phyloP scores from a whole-genome alignment of 2,113 vertebrate species.

The Equus quagga region DNA sequence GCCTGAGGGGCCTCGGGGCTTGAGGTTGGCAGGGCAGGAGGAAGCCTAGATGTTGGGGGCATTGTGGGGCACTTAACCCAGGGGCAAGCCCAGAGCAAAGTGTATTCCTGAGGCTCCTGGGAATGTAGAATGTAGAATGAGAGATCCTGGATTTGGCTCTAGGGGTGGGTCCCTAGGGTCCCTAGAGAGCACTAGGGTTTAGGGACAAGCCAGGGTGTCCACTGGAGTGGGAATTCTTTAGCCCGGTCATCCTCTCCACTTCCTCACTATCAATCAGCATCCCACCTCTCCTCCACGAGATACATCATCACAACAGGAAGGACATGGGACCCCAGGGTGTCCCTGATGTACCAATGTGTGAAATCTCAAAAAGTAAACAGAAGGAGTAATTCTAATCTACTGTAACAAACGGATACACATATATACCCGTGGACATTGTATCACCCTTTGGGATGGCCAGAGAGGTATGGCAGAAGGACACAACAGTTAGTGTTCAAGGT shows the following conservation, averaged over 20 bases:
- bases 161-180: background rate
- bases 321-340: background rate
- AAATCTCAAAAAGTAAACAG: background rate
- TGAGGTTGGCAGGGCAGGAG: background rate
- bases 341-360: background rate
- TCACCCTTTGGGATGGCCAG: background rate
- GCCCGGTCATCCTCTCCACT: background rate
- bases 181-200: too few species aligned
- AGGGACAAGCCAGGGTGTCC: too few species aligned
- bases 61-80: background rate
- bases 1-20: background rate
- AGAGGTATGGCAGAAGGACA: background rate
- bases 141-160: background rate
- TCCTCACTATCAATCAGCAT: background rate
- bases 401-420: background rate
- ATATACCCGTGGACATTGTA: fast-evolving
- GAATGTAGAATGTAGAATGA: background rate
- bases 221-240: fast-evolving
- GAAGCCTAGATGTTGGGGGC: background rate
- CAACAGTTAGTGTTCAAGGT: background rate
- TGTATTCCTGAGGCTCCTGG: background rate
- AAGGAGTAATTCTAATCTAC: background rate
- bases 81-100: background rate
- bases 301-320: fast-evolving
- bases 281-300: fast-evolving